Conservation (phyloP, 2,797 vertebrate genomes). For the Diglossa cyanea region DNA sequence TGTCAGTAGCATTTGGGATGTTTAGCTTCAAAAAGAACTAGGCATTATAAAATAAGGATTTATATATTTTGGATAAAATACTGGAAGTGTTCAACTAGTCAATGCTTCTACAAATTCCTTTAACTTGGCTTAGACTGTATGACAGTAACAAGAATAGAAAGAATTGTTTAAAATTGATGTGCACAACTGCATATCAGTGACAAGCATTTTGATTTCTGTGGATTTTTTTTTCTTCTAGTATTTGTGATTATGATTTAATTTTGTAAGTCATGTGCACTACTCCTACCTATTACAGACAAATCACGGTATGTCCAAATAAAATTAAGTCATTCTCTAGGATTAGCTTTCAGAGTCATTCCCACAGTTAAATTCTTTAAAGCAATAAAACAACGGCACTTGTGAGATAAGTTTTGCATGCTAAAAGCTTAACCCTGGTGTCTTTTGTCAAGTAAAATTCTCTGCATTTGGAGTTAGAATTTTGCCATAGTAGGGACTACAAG, state of each 20-base stretch:
- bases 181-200: not conserved
- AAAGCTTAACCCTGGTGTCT: not conserved
- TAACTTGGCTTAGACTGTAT: not conserved
- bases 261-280: not conserved
- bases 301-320: not conserved
- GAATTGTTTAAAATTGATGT: not conserved
- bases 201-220: not conserved
- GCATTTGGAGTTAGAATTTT: not conserved
- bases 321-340: not conserved
- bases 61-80: not conserved
- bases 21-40: not conserved
- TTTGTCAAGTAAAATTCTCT: not conserved
- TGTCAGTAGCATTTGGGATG: not conserved
- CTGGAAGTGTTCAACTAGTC: not conserved
- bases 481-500: not conserved
- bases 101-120: not conserved
- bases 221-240: not conserved
- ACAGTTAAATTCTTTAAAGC: not conserved
- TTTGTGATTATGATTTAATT: not conserved
- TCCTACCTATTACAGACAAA: not conserved
- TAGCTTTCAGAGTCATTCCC: not conserved
- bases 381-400: not conserved
- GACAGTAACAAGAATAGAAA: not conserved
- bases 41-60: not conserved
- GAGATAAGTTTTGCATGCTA: not conserved